A percentile compares a stretch with the other conserved stretches of the same genome.
Evolutionary conservation across 2,797 vertebrate genomes (phyloP).

Genomic region (Telmatherina bonti): DNA sequence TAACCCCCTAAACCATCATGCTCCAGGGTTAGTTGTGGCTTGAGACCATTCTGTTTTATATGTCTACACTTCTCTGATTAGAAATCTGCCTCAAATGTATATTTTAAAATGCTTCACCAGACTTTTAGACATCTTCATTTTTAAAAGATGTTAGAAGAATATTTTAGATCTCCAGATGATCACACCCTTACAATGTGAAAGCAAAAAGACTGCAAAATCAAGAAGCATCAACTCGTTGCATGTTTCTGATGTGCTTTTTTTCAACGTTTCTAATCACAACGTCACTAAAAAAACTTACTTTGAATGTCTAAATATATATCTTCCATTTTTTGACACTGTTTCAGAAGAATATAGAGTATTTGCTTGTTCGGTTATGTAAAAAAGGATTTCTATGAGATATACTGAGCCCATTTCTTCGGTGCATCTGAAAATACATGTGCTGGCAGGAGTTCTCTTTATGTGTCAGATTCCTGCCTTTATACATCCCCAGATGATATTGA

Average conservation of each 20-base stretch:
- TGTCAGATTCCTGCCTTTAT: constrained; percentile 37
- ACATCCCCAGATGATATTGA: constrained; percentile 39
- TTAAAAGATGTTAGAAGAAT: neutral
- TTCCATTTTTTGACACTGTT: neutral
- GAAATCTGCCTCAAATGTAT: no score
- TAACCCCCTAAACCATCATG: no score
- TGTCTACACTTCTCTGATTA: no score
- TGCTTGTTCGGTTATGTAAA: neutral
- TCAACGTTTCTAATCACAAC: neutral
- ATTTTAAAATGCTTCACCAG: neutral
- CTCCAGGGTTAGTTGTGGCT: no score
- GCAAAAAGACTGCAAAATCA: neutral
- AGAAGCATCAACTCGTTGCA: neutral
- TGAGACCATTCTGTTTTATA: no score
- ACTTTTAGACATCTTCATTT: neutral
- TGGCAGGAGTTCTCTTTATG: constrained; percentile 24
- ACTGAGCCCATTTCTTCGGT: constrained; percentile 8
- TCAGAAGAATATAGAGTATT: neutral
- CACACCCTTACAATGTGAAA: neutral
- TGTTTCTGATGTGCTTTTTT: neutral
- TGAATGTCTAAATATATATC: neutral
- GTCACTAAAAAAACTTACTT: neutral
- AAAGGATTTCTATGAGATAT: neutral
- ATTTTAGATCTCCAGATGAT: neutral
- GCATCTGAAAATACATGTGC: constrained; percentile 21